Evolutionary conservation across 1,140 invertebrate species (phyloP), one percentile per base, ranked within the genome.

Genomic region (Palaemon carinicauda): DNA sequence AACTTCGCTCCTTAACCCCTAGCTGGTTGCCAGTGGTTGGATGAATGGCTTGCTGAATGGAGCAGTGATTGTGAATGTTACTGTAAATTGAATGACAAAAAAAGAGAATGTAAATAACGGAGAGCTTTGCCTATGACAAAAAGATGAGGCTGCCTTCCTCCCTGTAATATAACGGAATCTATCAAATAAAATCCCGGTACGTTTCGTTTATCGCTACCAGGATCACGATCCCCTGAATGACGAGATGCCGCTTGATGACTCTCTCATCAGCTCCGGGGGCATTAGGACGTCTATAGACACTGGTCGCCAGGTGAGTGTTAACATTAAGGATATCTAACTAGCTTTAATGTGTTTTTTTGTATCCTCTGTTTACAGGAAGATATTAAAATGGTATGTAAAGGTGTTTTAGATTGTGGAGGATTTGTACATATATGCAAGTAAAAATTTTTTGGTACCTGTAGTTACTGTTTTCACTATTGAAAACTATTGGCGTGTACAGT

Each of bases 161-260:
- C 5, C 12, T 41, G 41, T 41, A 12, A 41, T 41, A 12, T 41
- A 9, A 9, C 1, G 0, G 41, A 41, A 12, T 41, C 41, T 41
- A 0, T 41, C 7, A 12, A 41, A 41, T 41, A 41, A 41, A 41
- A 41, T 4, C 41, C 41, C 12, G 41, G 41, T 41, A 41, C 41
- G 12, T 41, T 41, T 41, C 41, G 7, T 5, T 41, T 41, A 41
- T 54, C 54, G 52, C 78, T 31, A 56, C 27, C 56, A 83, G 82
- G 82, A 77, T 54, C 82, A 52, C 24, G 74, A 83, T 50, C 82
- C 82, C 17, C 82, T 83, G 10, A 83, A 83, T 77, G 82, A 83
- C 27, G 82, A 83, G 71, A 52, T 83, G 51, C 82, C 78, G 5
- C 19, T 83, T 41, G 82, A 83, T 21, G 82, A 83, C 69, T 74